These are phyloP conservation scores for Drosophila kambysellisi DNA, from an alignment of 2,888 invertebrate species.

Conservation along the genomic window DNA sequence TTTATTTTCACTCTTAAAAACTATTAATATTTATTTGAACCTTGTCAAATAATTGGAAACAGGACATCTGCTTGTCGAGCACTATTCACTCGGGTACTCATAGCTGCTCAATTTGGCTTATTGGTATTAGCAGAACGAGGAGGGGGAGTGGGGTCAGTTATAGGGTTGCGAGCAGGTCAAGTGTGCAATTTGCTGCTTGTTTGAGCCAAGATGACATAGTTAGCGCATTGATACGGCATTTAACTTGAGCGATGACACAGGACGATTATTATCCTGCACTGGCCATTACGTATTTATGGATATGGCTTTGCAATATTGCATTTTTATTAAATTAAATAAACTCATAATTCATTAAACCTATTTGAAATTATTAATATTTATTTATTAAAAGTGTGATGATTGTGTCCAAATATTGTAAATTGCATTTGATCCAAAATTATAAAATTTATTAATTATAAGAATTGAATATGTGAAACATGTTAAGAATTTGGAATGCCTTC, in stretches of 20 bases:
- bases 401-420: not conserved
- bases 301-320: not conserved
- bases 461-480: not conserved
- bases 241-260: constrained; percentile 9
- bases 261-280: constrained; percentile 23
- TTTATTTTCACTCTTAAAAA: not conserved
- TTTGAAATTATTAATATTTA: not conserved
- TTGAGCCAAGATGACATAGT: constrained; percentile 51
- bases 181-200: constrained; percentile 54
- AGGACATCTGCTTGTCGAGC: constrained; percentile 7
- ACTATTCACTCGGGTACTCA: not conserved
- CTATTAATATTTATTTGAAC: not conserved
- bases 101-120: constrained; percentile 35
- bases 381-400: not conserved
- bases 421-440: not conserved
- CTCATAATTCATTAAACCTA: not conserved
- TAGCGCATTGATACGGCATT: constrained; percentile 45
- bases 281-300: constrained; percentile 1
- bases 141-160: constrained; percentile 5
- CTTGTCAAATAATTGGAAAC: not conserved
- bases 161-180: constrained; percentile 36
- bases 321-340: not conserved
- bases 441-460: not conserved
- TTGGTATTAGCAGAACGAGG: not conserved
- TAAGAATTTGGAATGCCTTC: not conserved